These are phyloP conservation scores for Andricus curvator DNA, from an alignment of 2,888 invertebrate species.

Conservation along the genomic window DNA sequence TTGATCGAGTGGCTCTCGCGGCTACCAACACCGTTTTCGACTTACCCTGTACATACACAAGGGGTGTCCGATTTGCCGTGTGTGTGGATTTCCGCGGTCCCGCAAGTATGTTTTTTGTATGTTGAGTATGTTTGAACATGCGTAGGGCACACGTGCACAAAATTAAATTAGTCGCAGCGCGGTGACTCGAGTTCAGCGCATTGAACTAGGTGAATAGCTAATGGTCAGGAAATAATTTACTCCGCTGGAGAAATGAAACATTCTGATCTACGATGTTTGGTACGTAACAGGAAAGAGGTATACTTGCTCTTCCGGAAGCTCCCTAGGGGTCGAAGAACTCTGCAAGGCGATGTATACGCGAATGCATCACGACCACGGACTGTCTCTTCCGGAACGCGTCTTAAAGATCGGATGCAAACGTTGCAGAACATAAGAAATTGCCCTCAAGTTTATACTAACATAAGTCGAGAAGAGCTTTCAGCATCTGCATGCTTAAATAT, in stretches of 20 bases:
- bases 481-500: not conserved
- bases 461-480: not conserved
- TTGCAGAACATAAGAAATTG: not conserved
- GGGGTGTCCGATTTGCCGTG: slow-evolving; percentile 46
- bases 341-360: not conserved
- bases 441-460: not conserved
- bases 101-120: slow-evolving; percentile 17
- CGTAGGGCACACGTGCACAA: slow-evolving; percentile 41
- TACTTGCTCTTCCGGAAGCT: slow-evolving; percentile 39
- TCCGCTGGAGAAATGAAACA: slow-evolving; percentile 53
- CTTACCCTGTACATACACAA: slow-evolving; percentile 64
- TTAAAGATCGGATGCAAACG: not conserved
- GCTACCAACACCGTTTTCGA: slow-evolving; percentile 64
- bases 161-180: slow-evolving; percentile 49
- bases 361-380: slow-evolving; percentile 41
- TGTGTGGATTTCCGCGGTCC: slow-evolving; percentile 52
- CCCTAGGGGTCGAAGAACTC: slow-evolving; percentile 53
- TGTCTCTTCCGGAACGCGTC: not conserved
- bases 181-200: slow-evolving; percentile 50
- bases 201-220: slow-evolving; percentile 59
- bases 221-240: slow-evolving; percentile 68
- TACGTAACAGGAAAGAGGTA: slow-evolving; percentile 42
- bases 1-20: slow-evolving; percentile 78
- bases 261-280: slow-evolving; percentile 44
- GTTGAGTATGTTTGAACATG: slow-evolving; percentile 46